A percentile compares a stretch with the other conserved stretches of the same genome.
These are phyloP conservation scores for Toxotes lorentzi DNA, from an alignment of 2,797 vertebrate genomes.

Conservation along the genomic window DNA sequence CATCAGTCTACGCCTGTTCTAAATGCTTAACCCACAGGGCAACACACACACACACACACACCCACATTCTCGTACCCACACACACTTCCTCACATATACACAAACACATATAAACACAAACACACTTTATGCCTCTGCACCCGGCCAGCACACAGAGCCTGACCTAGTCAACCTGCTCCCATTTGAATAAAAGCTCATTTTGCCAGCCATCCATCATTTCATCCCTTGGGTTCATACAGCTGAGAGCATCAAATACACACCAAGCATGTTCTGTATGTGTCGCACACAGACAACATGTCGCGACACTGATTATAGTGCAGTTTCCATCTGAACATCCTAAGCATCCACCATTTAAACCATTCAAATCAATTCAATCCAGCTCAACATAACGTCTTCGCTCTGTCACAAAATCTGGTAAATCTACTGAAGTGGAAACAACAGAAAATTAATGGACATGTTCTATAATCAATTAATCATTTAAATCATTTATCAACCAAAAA, in stretches of 20 bases:
- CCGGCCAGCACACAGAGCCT: slow-evolving; percentile 1
- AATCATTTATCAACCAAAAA: slow-evolving; percentile 11
- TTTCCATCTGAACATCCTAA: not conserved
- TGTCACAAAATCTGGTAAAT: not conserved
- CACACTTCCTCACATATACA: slow-evolving; percentile 7
- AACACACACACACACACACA: slow-evolving; percentile 31
- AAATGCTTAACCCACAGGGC: slow-evolving; percentile 56
- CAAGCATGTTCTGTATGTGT: not conserved
- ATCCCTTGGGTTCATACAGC: slow-evolving; percentile 9
- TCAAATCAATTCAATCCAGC: not conserved
- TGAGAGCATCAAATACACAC: slow-evolving; percentile 25
- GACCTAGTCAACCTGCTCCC: slow-evolving; percentile 24
- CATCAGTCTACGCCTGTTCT: slow-evolving; percentile 53
- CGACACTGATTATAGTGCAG: not conserved
- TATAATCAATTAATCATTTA: not conserved
- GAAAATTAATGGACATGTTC: not conserved
- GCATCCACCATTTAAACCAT: not conserved
- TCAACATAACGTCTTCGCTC: not conserved
- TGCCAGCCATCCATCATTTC: slow-evolving; percentile 42
- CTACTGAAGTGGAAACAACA: not conserved
- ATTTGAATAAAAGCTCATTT: slow-evolving; percentile 58
- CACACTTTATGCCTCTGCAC: not conserved
- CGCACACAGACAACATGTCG: slow-evolving; percentile 1
- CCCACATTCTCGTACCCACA: slow-evolving; percentile 27
- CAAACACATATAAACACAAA: slow-evolving; percentile 10